A percentile compares a stretch with the other conserved stretches of the same genome.
These are phyloP conservation scores for Ctenopoma multispine DNA, from an alignment of 2,797 vertebrate genomes.

Conservation along the genomic window DNA sequence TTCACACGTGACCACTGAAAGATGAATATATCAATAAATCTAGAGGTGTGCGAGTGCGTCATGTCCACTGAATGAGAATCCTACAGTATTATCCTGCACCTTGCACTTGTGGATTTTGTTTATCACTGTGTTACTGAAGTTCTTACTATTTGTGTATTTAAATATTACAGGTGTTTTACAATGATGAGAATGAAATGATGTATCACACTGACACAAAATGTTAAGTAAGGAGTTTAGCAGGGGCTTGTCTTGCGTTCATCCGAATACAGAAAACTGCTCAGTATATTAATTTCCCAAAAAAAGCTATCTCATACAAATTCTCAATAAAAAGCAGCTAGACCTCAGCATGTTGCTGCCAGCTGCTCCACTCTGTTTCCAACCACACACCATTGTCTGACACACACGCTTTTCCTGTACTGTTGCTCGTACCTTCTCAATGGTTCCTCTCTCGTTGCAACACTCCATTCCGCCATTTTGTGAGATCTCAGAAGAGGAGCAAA, in stretches of 20 bases:
- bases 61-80: background rate
- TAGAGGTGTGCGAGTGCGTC: background rate
- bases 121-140: background rate
- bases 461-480: slow-evolving; percentile 77
- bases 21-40: background rate
- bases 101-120: background rate
- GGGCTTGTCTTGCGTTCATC: background rate
- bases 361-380: slow-evolving; percentile 7
- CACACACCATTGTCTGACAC: slow-evolving; percentile 9
- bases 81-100: no score
- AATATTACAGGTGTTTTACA: background rate
- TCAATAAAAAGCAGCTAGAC: slow-evolving; percentile 9
- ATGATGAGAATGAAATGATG: background rate
- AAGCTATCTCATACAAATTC: background rate
- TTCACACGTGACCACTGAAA: no score
- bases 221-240: background rate
- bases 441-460: slow-evolving; percentile 40
- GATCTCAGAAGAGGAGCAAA: slow-evolving; percentile 30
- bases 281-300: background rate
- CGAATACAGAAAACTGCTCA: background rate
- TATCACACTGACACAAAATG: background rate
- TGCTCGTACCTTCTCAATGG: slow-evolving; percentile 62
- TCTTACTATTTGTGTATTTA: background rate
- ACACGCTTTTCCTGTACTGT: slow-evolving; percentile 8
- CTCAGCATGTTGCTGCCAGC: slow-evolving; percentile 11